Evolutionary conservation across 2,888 invertebrate species (phyloP).

Genomic region (Pristionchus japonicus): DNA sequence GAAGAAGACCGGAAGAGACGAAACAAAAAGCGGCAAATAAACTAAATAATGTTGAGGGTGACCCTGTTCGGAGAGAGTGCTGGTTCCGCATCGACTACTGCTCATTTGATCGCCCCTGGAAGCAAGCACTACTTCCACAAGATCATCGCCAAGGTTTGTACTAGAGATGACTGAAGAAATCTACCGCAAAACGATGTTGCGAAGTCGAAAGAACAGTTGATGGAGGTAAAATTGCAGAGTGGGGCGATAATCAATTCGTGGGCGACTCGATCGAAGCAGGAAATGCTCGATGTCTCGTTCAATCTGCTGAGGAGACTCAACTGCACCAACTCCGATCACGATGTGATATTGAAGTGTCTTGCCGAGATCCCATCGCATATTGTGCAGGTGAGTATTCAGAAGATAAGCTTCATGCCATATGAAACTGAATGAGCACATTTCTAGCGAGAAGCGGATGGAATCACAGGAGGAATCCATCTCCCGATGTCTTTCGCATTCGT

Average conservation of each 20-base stretch:
- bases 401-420: too few species aligned
- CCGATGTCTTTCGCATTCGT: slow-evolving; percentile 87
- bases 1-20: background rate
- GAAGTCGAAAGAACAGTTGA: too few species aligned
- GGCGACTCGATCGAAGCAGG: slow-evolving; percentile 86
- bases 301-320: slow-evolving; percentile 66
- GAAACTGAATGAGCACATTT: background rate
- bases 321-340: slow-evolving; percentile 67
- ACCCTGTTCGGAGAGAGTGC: slow-evolving; percentile 88
- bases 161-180: background rate
- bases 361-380: slow-evolving; percentile 80
- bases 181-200: background rate
- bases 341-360: slow-evolving; percentile 82
- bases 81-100: slow-evolving; percentile 85
- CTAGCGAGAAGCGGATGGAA: slow-evolving; percentile 63
- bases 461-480: slow-evolving; percentile 72
- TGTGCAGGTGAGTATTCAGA: slow-evolving; percentile 77
- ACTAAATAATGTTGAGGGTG: slow-evolving; percentile 51
- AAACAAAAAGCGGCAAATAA: background rate
- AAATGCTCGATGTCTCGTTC: slow-evolving; percentile 77
- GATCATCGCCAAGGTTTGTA: slow-evolving; percentile 67
- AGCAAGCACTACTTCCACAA: slow-evolving; percentile 82
- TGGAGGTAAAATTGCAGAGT: slow-evolving; percentile 82
- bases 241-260: slow-evolving; percentile 92
- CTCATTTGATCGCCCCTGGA: slow-evolving; percentile 86